Evolutionary conservation across 1,140 invertebrate genomes (phyloP).

Genomic region (Bombus consobrinus): DNA sequence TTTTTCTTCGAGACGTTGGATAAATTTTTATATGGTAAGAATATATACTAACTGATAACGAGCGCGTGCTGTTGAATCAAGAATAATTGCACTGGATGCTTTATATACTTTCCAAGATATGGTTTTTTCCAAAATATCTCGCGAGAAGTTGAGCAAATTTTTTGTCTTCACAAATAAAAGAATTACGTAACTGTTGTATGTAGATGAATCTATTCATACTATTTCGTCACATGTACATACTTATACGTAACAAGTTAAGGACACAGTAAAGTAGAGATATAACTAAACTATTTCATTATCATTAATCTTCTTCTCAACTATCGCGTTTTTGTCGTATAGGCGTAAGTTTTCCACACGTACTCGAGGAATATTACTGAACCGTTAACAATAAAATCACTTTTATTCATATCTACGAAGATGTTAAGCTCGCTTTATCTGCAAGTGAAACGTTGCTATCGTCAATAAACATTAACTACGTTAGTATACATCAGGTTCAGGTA

Average conservation of each 20-base stretch:
- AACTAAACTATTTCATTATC: neutral
- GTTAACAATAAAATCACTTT: neutral
- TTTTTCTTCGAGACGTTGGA: neutral
- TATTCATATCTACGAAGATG: neutral
- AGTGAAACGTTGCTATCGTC: neutral
- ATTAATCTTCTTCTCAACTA: neutral
- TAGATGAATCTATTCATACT: neutral
- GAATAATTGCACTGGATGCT: neutral
- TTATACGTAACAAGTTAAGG: neutral
- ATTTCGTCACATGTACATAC: constrained; percentile 15
- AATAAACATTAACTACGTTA: neutral
- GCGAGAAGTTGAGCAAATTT: neutral
- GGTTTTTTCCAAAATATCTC: neutral
- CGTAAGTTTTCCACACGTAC: neutral
- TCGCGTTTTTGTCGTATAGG: neutral
- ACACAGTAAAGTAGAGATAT: neutral
- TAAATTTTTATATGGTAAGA: too few species aligned
- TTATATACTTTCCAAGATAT: neutral
- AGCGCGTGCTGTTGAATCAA: neutral
- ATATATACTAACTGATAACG: neutral
- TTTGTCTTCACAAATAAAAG: neutral
- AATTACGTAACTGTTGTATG: constrained; percentile 37
- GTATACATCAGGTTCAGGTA: neutral
- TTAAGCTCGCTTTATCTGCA: neutral
- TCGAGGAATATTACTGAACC: neutral